phyloP scores from a whole-genome alignment of 1,140 invertebrate genomes.

The Metopolophium dirhodum region DNA sequence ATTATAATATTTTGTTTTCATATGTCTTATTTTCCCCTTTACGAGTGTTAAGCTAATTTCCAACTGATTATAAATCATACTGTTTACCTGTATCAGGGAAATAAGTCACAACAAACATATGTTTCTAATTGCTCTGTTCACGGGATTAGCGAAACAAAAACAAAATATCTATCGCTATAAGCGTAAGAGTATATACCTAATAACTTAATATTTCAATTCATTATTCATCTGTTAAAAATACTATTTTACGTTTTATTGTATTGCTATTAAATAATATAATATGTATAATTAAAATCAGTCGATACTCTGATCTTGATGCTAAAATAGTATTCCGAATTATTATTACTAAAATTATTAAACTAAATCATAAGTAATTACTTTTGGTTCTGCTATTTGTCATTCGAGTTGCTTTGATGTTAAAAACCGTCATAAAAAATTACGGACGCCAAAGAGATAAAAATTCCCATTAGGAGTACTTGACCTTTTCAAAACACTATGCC shows the following conservation, averaged over 20 bases:
- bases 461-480: not conserved
- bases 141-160: not conserved
- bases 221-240: not conserved
- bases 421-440: not conserved
- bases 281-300: not conserved
- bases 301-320: too few species aligned
- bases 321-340: not conserved
- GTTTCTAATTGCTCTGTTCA: not conserved
- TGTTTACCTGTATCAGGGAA: not conserved
- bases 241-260: not conserved
- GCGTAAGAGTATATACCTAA: too few species aligned
- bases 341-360: not conserved
- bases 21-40: not conserved
- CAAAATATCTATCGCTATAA: not conserved
- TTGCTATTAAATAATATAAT: not conserved
- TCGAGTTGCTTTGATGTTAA: not conserved
- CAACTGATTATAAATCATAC: not conserved
- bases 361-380: not conserved
- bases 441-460: not conserved
- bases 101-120: not conserved
- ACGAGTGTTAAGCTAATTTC: not conserved
- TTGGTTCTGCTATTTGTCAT: not conserved
- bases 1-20: not conserved
- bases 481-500: constrained; percentile 23
- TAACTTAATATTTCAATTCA: not conserved